These are phyloP conservation scores for Virgularia gustaviana DNA, from an alignment of 92 coral and sea anemone species.

Conservation along the genomic window DNA sequence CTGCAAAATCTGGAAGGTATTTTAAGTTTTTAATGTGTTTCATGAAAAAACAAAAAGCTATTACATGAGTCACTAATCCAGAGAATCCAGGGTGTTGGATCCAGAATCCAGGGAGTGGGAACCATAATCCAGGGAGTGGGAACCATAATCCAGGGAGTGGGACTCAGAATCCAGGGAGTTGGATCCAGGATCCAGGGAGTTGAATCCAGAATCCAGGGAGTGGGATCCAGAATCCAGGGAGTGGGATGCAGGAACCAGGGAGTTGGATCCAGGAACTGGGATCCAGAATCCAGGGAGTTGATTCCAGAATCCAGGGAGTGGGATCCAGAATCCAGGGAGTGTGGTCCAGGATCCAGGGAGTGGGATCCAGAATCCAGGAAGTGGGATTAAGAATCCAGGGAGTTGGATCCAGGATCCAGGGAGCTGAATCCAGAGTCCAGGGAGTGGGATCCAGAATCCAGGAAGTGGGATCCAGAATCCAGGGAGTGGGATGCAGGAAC, in stretches of 20 bases:
- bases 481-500: no score
- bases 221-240: neutral
- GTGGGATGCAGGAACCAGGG: neutral
- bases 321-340: neutral
- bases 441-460: neutral
- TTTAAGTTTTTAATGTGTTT: neutral
- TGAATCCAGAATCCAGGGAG: neutral
- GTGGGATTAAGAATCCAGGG: neutral
- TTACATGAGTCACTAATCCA: neutral
- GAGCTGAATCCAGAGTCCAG: neutral
- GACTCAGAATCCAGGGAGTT: neutral
- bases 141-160: no score
- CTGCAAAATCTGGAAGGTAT: constrained; percentile 33
- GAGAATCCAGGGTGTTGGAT: neutral
- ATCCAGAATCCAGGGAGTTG: no score
- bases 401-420: neutral
- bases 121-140: no score
- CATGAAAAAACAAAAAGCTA: neutral
- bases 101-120: no score
- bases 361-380: neutral
- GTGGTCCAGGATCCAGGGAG: neutral
- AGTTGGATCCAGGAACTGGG: neutral
- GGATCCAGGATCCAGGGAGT: no score
- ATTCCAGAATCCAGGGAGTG: neutral
- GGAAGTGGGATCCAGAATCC: neutral